Conservation (phyloP, 2,888 invertebrate genomes). For the Zeuzera pyrina region DNA sequence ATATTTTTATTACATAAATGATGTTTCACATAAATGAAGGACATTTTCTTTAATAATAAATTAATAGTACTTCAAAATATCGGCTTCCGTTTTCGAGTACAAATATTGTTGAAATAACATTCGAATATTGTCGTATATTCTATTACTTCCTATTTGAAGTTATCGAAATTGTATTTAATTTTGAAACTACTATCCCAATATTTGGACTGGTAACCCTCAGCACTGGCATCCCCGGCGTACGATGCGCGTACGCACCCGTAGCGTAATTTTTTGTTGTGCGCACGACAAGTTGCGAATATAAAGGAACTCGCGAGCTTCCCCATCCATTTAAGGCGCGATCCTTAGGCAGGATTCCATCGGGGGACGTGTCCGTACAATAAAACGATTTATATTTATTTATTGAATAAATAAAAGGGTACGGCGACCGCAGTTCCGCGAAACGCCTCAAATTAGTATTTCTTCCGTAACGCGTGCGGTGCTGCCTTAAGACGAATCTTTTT, state of each 20-base stretch:
- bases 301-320: slow-evolving; percentile 49
- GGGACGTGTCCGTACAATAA: slow-evolving; percentile 56
- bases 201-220: slow-evolving; percentile 27
- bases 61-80: too few species aligned
- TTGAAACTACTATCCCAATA: slow-evolving; percentile 16
- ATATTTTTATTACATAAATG: too few species aligned
- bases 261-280: slow-evolving; percentile 56
- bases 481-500: slow-evolving; percentile 8
- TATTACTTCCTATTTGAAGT: too few species aligned
- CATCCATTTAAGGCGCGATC: slow-evolving; percentile 53
- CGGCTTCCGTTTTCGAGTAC: too few species aligned
- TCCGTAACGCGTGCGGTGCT: slow-evolving; percentile 28
- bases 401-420: slow-evolving; percentile 27
- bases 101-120: too few species aligned
- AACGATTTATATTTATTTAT: slow-evolving; percentile 64
- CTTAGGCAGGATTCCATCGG: slow-evolving; percentile 57
- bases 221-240: slow-evolving; percentile 45
- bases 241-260: slow-evolving; percentile 53
- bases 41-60: too few species aligned
- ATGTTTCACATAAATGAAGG: too few species aligned
- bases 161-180: too few species aligned
- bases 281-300: slow-evolving; percentile 45
- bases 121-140: too few species aligned
- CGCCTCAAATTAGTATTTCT: slow-evolving; percentile 42
- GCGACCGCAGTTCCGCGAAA: slow-evolving; percentile 35